Conservation (phyloP, 2,888 invertebrate species). For the Meliscaeva auricollis region DNA sequence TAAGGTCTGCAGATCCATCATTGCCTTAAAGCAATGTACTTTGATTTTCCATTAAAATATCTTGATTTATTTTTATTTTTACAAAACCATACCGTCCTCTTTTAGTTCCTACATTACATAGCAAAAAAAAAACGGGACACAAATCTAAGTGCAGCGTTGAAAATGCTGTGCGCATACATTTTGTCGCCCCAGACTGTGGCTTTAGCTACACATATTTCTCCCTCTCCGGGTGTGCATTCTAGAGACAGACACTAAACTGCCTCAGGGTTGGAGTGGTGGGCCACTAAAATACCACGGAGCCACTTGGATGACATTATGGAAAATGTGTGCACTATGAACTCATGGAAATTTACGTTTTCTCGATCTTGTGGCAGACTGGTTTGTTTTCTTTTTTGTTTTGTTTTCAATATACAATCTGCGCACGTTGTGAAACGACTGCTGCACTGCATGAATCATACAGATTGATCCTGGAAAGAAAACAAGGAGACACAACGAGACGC, state of each 20-base stretch:
- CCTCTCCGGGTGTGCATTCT: conserved; percentile 59
- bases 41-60: too few relatives aligned
- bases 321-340: conserved; percentile 76
- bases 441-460: conserved; percentile 74
- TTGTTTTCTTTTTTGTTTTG: conserved; percentile 15
- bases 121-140: conserved; percentile 15
- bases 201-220: conserved; percentile 7
- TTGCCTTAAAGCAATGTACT: too few relatives aligned
- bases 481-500: background rate
- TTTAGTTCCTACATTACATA: too few relatives aligned
- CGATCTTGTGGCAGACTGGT: conserved; percentile 25
- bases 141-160: conserved; percentile 62
- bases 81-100: background rate
- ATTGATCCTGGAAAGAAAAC: conserved; percentile 48
- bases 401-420: conserved; percentile 47
- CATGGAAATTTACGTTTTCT: conserved; percentile 72
- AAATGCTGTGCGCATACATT: conserved; percentile 73
- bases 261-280: conserved; percentile 20
- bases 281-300: conserved; percentile 61
- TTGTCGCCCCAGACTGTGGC: conserved; percentile 68
- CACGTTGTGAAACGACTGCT: conserved; percentile 50
- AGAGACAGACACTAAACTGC: conserved; percentile 15
- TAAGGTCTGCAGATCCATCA: too few relatives aligned
- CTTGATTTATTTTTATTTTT: background rate
- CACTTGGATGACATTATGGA: conserved; percentile 74